Evolutionary conservation across 1,140 invertebrate genomes (phyloP), one percentile per base, ranked within the genome.

Genomic region (Zeugodacus cucurbitae): DNA sequence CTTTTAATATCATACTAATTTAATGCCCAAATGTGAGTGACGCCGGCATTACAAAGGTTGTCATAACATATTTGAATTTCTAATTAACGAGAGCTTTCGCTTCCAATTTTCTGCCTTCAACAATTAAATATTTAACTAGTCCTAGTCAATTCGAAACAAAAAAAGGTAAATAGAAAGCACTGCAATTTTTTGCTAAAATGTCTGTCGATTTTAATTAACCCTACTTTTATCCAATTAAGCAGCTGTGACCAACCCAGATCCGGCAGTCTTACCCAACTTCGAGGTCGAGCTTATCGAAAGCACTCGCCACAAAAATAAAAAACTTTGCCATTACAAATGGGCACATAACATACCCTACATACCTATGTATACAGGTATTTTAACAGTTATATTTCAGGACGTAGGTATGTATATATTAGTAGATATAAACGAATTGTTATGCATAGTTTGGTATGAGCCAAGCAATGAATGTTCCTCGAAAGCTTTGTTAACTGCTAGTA

Each of bases 221-320:
- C 70, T 74, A 41, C 70, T 74, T 74, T 44, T 74, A 74, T 74
- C 70, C 70, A 74, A 74, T 74, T 74, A 74, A 74, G 37, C 20
- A 74, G 70, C 37, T 74, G 64, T 32, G 64, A 70, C 64, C 10
- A 17, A 32, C 48, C 48, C 20, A 54, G 48, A 54, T 54, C 48
- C 4, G 48, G 64, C 32, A 67, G 26, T 74, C 37, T n/a, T 74
- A 37, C 22, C 3, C 37, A 74, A 74, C 37, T 29, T 29, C 17
- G 34, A 29, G 32, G 11, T 74, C 14, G 37, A 44, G 70, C 70
- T 74, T 20, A 41, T 37, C 70, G 17, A 82, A 48, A 82, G n/a
- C 74, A 82, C n/a, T 82, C n/a, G 8, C 37, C 34, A 74, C 22
- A 37, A 22, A 41, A 74, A 74, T 14, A 37, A 22, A 41, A 74